Conservation (phyloP, 23 tunicate species). For the Styela plicata region DNA sequence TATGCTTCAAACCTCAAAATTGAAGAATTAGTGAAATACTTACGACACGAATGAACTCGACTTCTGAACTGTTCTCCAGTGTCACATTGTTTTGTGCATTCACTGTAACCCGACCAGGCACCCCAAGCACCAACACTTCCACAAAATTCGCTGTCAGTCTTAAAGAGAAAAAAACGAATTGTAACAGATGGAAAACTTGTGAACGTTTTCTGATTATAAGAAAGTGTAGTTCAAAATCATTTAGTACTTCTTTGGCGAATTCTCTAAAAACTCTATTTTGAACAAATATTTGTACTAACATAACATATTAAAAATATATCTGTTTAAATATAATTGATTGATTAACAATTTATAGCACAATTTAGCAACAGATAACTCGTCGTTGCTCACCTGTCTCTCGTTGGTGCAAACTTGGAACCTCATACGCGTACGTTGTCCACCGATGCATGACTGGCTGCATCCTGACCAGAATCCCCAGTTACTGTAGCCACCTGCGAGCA, state of each 20-base stretch:
- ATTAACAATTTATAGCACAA: too few species aligned
- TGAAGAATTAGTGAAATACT: conserved; percentile 19
- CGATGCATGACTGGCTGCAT: conserved; percentile 62
- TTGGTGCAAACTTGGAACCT: conserved; percentile 57
- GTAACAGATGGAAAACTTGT: too few species aligned
- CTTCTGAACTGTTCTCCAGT: conserved; percentile 47
- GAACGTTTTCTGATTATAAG: too few species aligned
- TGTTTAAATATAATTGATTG: too few species aligned
- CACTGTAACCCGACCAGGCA: conserved; percentile 64
- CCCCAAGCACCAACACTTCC: conserved; percentile 75
- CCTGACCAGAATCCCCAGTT: conserved; percentile 58
- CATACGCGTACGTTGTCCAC: conserved; percentile 49
- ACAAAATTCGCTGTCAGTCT: conserved; percentile 61
- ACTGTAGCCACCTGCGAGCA: conserved; percentile 42
- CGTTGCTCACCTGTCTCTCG: conserved; percentile 35
- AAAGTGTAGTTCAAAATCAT: too few species aligned
- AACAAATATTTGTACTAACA: too few species aligned
- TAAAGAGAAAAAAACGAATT: background rate
- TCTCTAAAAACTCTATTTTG: too few species aligned
- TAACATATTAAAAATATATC: too few species aligned
- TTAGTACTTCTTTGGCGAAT: too few species aligned
- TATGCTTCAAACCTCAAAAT: too few species aligned
- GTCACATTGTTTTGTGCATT: conserved; percentile 61
- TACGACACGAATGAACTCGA: conserved; percentile 89
- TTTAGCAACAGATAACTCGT: too few species aligned